Evolutionary conservation across 2,888 invertebrate genomes (phyloP).

Genomic region (Zaprionus obscuricornis): DNA sequence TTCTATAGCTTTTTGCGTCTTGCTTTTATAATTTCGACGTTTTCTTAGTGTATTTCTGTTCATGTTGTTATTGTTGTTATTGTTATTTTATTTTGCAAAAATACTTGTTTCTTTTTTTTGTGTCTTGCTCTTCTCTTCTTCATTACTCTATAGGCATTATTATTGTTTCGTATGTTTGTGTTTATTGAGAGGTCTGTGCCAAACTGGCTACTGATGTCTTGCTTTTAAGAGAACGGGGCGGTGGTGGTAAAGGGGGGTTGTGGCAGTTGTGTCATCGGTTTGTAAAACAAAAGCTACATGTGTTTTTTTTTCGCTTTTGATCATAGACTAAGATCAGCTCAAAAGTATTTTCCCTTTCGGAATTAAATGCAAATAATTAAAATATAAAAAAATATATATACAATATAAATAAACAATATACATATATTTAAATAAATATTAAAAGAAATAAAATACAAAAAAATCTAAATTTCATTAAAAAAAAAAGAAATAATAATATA

Average conservation of each 20-base stretch:
- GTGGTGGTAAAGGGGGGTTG: not conserved
- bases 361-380: too few relatives aligned
- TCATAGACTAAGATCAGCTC: too few relatives aligned
- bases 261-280: slow-evolving; percentile 34
- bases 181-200: slow-evolving; percentile 18
- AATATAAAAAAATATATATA: too few relatives aligned
- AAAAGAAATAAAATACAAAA: too few relatives aligned
- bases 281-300: slow-evolving; percentile 29
- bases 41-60: slow-evolving; percentile 29
- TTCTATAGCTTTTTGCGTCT: slow-evolving; percentile 53
- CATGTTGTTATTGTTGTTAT: slow-evolving; percentile 9
- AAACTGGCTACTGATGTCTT: slow-evolving; percentile 39
- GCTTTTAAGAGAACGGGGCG: not conserved
- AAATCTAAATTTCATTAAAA: too few relatives aligned
- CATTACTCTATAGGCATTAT: slow-evolving; percentile 25
- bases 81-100: slow-evolving; percentile 25
- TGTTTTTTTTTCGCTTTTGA: slow-evolving; percentile 1
- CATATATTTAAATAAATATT: too few relatives aligned
- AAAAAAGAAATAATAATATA: too few relatives aligned
- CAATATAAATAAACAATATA: too few relatives aligned
- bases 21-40: slow-evolving; percentile 49
- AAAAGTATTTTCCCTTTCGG: too few relatives aligned
- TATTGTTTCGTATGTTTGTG: slow-evolving; percentile 22
- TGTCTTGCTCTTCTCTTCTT: slow-evolving; percentile 1
- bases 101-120: slow-evolving; percentile 28